These are phyloP conservation scores for Stratiolaelaps scimitus DNA, from an alignment of 1,140 invertebrate genomes.

Conservation along the genomic window DNA sequence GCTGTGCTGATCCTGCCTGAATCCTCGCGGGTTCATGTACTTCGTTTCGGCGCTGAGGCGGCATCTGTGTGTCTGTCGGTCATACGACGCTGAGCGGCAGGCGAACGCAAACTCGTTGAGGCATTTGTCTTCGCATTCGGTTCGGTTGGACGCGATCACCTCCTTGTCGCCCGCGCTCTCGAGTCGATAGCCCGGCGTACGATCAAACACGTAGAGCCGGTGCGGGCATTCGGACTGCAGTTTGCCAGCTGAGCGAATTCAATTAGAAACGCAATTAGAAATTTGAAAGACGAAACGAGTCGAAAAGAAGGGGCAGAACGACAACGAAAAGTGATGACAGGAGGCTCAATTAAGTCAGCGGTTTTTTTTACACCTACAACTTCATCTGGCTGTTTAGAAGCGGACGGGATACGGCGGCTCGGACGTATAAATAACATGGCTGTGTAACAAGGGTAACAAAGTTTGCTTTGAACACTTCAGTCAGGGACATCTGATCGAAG, in stretches of 20 bases:
- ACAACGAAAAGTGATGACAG: too few relatives aligned
- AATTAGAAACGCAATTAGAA: too few relatives aligned
- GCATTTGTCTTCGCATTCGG: constrained; percentile 77
- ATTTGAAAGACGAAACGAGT: too few relatives aligned
- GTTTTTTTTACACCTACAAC: too few relatives aligned
- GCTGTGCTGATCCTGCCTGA: constrained; percentile 65
- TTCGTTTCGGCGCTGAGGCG: constrained; percentile 64
- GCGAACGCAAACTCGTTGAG: constrained; percentile 72
- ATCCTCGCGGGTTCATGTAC: constrained; percentile 60
- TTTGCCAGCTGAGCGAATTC: constrained; percentile 53
- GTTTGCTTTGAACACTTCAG: too few relatives aligned
- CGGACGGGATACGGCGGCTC: too few relatives aligned
- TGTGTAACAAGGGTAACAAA: too few relatives aligned
- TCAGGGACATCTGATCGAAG: too few relatives aligned
- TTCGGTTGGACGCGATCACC: constrained; percentile 55
- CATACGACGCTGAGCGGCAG: constrained; percentile 69
- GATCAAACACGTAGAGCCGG: constrained; percentile 68
- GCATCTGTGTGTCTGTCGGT: constrained; percentile 59
- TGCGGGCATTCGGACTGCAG: constrained; percentile 73
- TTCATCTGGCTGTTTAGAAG: too few relatives aligned
- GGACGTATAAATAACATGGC: too few relatives aligned
- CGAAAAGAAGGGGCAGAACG: too few relatives aligned
- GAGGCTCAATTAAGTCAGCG: too few relatives aligned
- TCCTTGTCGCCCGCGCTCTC: constrained; percentile 43
- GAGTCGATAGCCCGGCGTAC: constrained; percentile 53